Evolutionary conservation across 2,888 invertebrate species (phyloP).

Genomic region (Pristionchus fissidentatus): DNA sequence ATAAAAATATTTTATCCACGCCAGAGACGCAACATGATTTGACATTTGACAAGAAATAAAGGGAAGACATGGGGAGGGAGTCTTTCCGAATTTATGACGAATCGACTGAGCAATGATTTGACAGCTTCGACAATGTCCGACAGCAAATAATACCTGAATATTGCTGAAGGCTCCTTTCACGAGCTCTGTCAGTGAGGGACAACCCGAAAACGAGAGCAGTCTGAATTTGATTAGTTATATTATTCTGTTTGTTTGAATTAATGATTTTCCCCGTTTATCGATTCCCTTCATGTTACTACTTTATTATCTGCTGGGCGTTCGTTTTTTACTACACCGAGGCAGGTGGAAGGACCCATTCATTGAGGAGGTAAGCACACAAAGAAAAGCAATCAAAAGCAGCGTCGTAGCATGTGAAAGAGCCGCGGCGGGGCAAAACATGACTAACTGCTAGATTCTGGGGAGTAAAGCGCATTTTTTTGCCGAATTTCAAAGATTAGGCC

Average conservation of each 20-base stretch:
- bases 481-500: too few species aligned
- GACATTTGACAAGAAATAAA: too few species aligned
- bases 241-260: not conserved
- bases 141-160: not conserved
- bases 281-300: not conserved
- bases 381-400: conserved; percentile 16
- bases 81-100: not conserved
- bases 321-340: not conserved
- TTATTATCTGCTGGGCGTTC: not conserved
- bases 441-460: too few species aligned
- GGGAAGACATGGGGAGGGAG: not conserved
- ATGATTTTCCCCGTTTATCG: too few species aligned
- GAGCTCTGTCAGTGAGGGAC: conserved; percentile 41
- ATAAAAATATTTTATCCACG: not conserved
- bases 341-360: not conserved
- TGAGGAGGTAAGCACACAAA: not conserved
- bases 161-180: conserved; percentile 46
- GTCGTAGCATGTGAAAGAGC: conserved; percentile 6
- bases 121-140: not conserved
- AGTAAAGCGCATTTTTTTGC: too few species aligned
- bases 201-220: conserved; percentile 44
- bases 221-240: not conserved
- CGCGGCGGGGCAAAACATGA: not conserved
- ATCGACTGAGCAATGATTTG: too few species aligned
- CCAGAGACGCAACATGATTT: too few species aligned